These are phyloP conservation scores for Ennomos erosarius DNA, from an alignment of 2,888 invertebrate species.

Conservation along the genomic window DNA sequence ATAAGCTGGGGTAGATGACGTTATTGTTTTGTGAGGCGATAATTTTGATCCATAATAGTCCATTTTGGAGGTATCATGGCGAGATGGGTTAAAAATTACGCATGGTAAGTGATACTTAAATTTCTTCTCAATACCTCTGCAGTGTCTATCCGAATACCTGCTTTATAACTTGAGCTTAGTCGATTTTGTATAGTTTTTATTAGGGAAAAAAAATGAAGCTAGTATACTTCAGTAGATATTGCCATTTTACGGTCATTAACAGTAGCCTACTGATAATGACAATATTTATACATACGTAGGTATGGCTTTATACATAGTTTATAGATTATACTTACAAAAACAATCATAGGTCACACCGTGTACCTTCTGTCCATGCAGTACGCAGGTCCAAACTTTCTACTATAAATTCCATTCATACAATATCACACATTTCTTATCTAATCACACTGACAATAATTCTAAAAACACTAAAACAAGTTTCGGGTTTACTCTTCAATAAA, in stretches of 20 bases:
- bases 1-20: constrained; percentile 30
- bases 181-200: no score
- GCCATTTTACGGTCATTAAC: not conserved
- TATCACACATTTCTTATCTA: constrained; percentile 55
- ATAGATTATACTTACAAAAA: no score
- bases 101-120: no score
- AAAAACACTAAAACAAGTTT: constrained; percentile 41
- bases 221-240: no score
- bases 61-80: constrained; percentile 14
- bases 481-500: constrained; percentile 66
- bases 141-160: no score
- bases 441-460: constrained; percentile 55
- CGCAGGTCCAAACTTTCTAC: constrained; percentile 46
- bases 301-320: no score
- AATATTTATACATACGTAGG: no score
- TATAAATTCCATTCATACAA: constrained; percentile 55
- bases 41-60: constrained; percentile 27
- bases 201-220: no score
- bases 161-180: no score
- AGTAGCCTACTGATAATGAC: no score
- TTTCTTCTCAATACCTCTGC: no score
- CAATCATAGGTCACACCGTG: not conserved
- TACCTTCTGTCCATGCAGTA: constrained; percentile 4
- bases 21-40: constrained; percentile 35
- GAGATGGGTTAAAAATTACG: constrained; percentile 1